phyloP scores from a whole-genome alignment of 2,797 vertebrate genomes.

The Huso huso region DNA sequence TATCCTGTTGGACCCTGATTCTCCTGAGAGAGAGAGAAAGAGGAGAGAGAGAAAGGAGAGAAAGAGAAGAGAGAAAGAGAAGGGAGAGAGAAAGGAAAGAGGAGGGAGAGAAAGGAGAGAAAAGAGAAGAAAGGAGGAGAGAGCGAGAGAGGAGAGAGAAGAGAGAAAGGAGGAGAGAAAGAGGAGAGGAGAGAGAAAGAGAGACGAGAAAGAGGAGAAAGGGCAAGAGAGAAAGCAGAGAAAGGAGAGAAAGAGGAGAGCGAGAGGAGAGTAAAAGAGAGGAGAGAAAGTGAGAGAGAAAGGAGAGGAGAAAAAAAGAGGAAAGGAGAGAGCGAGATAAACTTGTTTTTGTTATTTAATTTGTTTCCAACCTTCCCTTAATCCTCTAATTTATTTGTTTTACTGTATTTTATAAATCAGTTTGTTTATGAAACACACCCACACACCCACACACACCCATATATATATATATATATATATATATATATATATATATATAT shows the following conservation, averaged over 20 bases:
- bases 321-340: too few species aligned
- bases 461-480: too few species aligned
- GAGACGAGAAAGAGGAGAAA: not conserved
- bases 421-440: too few species aligned
- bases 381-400: too few species aligned
- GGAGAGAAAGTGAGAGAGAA: not conserved
- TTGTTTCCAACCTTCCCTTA: too few species aligned
- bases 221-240: not conserved
- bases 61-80: not conserved
- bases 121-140: not conserved
- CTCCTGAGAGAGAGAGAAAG: not conserved
- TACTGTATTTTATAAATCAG: too few species aligned
- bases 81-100: not conserved
- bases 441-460: too few species aligned
- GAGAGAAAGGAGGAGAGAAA: not conserved
- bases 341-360: too few species aligned
- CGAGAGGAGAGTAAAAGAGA: not conserved
- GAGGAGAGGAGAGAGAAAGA: not conserved
- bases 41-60: not conserved
- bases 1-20: too few species aligned
- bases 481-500: too few species aligned
- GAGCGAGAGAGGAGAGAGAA: too few species aligned
- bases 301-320: too few species aligned
- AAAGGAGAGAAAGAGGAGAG: not conserved
- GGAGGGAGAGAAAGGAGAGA: not conserved